Evolutionary conservation across 2,797 vertebrate species (phyloP).

Genomic region (Pristis pectinata): DNA sequence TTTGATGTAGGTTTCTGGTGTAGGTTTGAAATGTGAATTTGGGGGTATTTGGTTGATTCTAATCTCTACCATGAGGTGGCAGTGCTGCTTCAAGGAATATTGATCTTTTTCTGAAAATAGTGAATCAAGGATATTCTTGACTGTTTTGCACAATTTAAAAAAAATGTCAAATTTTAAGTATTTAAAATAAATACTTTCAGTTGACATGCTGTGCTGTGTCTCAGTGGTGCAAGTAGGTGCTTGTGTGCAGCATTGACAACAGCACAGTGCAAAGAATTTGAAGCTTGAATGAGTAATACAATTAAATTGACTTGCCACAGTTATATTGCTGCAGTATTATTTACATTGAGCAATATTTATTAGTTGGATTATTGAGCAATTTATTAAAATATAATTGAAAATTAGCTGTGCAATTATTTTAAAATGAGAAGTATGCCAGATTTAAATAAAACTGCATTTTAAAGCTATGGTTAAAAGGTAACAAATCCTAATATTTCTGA

Average conservation of each 20-base stretch:
- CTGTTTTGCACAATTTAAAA: background rate
- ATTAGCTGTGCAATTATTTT: no score
- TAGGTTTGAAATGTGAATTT: background rate
- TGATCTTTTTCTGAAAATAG: background rate
- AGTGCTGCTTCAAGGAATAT: slow-evolving; percentile 26
- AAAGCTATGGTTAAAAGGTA: no score
- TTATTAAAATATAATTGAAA: no score
- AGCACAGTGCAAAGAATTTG: background rate
- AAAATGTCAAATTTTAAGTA: background rate
- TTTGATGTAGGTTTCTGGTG: background rate
- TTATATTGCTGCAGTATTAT: background rate
- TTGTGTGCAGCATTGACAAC: background rate
- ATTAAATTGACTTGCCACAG: background rate
- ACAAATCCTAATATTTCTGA: no score
- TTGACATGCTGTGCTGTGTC: background rate
- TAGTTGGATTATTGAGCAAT: background rate
- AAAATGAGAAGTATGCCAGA: no score
- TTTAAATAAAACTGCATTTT: no score
- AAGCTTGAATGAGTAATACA: background rate
- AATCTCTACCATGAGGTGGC: slow-evolving; percentile 9
- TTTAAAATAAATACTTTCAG: background rate
- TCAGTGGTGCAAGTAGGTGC: background rate
- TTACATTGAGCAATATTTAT: background rate
- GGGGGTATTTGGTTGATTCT: background rate
- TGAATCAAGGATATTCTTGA: background rate